phyloP scores from a whole-genome alignment of 2,113 vertebrate genomes.

The Coryphaenoides rupestris region DNA sequence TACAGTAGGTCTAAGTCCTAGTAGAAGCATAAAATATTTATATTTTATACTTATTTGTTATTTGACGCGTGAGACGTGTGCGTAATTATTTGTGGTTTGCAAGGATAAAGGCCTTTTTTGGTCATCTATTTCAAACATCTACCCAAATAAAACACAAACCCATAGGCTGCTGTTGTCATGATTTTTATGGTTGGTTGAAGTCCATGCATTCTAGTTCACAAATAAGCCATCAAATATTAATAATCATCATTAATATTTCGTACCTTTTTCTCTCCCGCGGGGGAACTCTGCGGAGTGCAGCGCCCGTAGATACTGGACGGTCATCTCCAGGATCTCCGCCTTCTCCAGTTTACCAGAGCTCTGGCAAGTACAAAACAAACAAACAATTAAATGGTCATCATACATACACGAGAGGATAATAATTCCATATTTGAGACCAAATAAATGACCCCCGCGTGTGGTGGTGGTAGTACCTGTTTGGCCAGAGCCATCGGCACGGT shows the following conservation, averaged over 20 bases:
- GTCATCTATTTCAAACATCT: too few relatives aligned
- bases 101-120: too few relatives aligned
- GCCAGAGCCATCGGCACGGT: constrained; percentile 96
- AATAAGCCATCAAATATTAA: constrained; percentile 7
- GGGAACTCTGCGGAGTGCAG: constrained; percentile 93
- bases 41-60: too few relatives aligned
- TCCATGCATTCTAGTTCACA: too few relatives aligned
- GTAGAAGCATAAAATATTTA: too few relatives aligned
- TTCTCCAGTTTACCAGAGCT: constrained; percentile 97
- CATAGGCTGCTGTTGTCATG: too few relatives aligned
- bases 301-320: constrained; percentile 92
- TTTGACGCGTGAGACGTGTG: too few relatives aligned
- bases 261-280: constrained; percentile 92
- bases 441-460: not conserved
- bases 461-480: constrained; percentile 85
- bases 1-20: too few relatives aligned
- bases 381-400: constrained; percentile 10
- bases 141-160: too few relatives aligned
- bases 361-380: constrained; percentile 59
- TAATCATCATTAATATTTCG: constrained; percentile 22
- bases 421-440: too few relatives aligned
- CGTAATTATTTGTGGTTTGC: too few relatives aligned
- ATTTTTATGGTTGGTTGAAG: too few relatives aligned
- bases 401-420: not conserved
- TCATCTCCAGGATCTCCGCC: constrained; percentile 98